Conservation (phyloP, 2,888 invertebrate species). For the Trichopria drosophilae region DNA sequence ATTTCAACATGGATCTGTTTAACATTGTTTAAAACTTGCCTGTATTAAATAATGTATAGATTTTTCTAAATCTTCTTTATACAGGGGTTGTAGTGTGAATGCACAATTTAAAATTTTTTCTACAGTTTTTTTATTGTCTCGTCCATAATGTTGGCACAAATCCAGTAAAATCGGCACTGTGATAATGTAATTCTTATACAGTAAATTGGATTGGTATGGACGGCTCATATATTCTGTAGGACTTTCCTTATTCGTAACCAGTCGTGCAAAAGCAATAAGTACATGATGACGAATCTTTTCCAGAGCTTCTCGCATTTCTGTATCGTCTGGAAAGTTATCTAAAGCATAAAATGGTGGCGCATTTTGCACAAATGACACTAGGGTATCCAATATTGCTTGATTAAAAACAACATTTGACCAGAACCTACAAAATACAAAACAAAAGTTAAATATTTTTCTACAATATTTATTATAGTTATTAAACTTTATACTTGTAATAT, state of each 20-base stretch:
- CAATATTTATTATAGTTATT: background rate
- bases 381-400: constrained; percentile 64
- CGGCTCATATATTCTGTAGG: constrained; percentile 65
- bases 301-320: constrained; percentile 63
- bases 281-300: constrained; percentile 63
- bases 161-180: constrained; percentile 84
- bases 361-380: constrained; percentile 75
- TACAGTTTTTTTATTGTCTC: constrained; percentile 67
- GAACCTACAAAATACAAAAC: constrained; percentile 64
- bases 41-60: constrained; percentile 34
- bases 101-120: constrained; percentile 68
- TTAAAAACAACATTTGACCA: constrained; percentile 75
- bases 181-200: constrained; percentile 79
- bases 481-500: constrained; percentile 65
- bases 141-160: constrained; percentile 73
- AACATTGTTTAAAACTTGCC: constrained; percentile 31
- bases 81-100: constrained; percentile 69
- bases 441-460: constrained; percentile 5
- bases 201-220: constrained; percentile 67
- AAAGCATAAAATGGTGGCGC: constrained; percentile 70
- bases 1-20: too few species aligned
- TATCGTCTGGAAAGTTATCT: constrained; percentile 55
- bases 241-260: constrained; percentile 75
- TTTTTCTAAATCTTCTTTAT: constrained; percentile 55
- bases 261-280: constrained; percentile 73